Evolutionary conservation across 2,113 vertebrate species (phyloP), one percentile per base, ranked within the genome.

Genomic region (Melanostigma gelatinosum): DNA sequence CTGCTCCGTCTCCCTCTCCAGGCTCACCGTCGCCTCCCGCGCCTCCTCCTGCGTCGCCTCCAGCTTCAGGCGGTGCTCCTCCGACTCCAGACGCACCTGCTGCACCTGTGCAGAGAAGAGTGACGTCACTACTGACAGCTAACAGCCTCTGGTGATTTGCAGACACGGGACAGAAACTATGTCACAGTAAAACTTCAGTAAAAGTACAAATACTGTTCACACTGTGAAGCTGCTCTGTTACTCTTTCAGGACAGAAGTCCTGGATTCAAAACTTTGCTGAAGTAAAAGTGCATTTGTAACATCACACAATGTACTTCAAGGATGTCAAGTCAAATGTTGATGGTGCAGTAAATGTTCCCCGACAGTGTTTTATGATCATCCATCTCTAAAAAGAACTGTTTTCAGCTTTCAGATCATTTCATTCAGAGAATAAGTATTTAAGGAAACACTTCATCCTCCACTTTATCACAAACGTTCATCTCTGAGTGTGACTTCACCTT

Each of bases 81-180:
- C 96, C 0, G 96, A 94, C 16, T 98, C 96, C 79, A 92, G 77
- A 2, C 93, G 95, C 8, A 94, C 93, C 86, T 96, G 97, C 83
- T 95, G 87, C 58, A 96, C 93, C 97, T 98, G 86, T 7, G 29
- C 34, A 34, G 6, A 16, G 38, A 1, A 0, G 38, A 0, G 1
- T 6, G 32, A 48, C 2, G 3, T 67, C 63, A 68, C 22, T 2
- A 48, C 20, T 13, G 7, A 7, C 8, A 42, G 18, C 4, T 4
- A 40, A 22, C 55, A 12, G 34, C 34, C 36, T 22, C 10, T 12
- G 12, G 34, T 9, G 40, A 42, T 42, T 42, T 18, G 15, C 13
- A 46, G 7, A 36, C 20, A 65, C 2, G 36, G 1, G n/a, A 44
- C 38, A 40, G 38, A 8, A 8, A 40, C 38, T 8, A 8, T 40